phyloP scores from a whole-genome alignment of 1,140 invertebrate genomes.

The Diabrotica undecimpunctata region DNA sequence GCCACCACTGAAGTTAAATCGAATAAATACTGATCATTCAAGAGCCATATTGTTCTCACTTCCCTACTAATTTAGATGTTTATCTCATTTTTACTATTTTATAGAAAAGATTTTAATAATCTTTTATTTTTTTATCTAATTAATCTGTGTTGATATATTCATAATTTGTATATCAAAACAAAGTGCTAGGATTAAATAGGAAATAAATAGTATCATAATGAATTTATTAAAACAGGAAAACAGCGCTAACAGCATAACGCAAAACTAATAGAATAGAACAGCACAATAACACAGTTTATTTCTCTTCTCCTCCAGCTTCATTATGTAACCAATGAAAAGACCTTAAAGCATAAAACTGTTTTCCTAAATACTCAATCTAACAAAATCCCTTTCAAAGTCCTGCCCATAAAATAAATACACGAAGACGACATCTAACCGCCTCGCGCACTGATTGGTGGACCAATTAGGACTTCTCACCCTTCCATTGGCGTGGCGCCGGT shows the following conservation, averaged over 20 bases:
- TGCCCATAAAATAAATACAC: constrained; percentile 46
- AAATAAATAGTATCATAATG: not conserved
- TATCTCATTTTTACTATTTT: too few species aligned
- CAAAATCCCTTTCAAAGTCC: constrained; percentile 43
- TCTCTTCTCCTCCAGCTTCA: constrained; percentile 29
- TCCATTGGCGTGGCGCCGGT: constrained; percentile 25
- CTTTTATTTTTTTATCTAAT: too few species aligned
- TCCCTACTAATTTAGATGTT: too few species aligned
- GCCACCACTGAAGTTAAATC: too few species aligned
- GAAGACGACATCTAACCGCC: constrained; percentile 32
- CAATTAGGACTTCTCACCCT: constrained; percentile 24
- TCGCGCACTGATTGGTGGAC: constrained; percentile 29
- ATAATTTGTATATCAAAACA: too few species aligned
- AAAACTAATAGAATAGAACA: constrained; percentile 17
- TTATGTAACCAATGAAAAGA: constrained; percentile 44
- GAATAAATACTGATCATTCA: too few species aligned
- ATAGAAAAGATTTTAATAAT: too few species aligned
- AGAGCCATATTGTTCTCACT: too few species aligned
- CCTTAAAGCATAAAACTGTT: constrained; percentile 43
- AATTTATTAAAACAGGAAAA: constrained; percentile 20
- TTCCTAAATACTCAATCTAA: constrained; percentile 46
- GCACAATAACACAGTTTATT: constrained; percentile 29
- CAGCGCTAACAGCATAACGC: constrained; percentile 15
- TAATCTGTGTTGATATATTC: too few species aligned
- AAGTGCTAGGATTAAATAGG: too few species aligned